phyloP scores from a whole-genome alignment of 1,140 invertebrate genomes.

The Gyrodactylus salaris region DNA sequence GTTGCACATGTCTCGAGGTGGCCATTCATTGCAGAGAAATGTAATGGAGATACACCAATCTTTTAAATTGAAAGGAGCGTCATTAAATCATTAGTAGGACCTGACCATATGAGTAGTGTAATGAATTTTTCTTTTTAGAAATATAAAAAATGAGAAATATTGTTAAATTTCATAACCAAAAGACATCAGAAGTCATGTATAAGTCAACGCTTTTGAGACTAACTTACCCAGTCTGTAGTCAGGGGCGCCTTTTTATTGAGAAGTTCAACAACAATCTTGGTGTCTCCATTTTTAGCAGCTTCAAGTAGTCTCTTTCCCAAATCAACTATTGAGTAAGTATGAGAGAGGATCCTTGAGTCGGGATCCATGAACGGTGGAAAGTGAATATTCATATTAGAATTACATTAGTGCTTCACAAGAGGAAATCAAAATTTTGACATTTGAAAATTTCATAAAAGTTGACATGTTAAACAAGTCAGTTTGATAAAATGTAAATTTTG shows the following conservation, averaged over 20 bases:
- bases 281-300: constrained; percentile 39
- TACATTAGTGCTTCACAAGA: no score
- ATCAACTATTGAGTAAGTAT: constrained; percentile 27
- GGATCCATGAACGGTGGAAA: not conserved
- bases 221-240: constrained; percentile 51
- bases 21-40: constrained; percentile 46
- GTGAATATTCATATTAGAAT: no score
- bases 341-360: constrained; percentile 9
- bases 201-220: not conserved
- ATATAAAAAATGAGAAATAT: no score
- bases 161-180: no score
- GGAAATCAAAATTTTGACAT: no score
- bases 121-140: no score
- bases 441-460: no score
- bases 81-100: not conserved
- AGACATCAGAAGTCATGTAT: not conserved
- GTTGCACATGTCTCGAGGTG: constrained; percentile 44
- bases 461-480: no score
- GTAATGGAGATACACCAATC: constrained; percentile 53
- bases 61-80: constrained; percentile 14
- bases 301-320: constrained; percentile 44
- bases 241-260: constrained; percentile 56
- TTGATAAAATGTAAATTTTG: no score
- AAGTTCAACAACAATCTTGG: constrained; percentile 36
- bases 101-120: no score